A percentile compares a stretch with the other conserved stretches of the same genome.
These are phyloP conservation scores for Prietella phreatophila DNA, from an alignment of 2,113 vertebrate genomes.

Conservation along the genomic window DNA sequence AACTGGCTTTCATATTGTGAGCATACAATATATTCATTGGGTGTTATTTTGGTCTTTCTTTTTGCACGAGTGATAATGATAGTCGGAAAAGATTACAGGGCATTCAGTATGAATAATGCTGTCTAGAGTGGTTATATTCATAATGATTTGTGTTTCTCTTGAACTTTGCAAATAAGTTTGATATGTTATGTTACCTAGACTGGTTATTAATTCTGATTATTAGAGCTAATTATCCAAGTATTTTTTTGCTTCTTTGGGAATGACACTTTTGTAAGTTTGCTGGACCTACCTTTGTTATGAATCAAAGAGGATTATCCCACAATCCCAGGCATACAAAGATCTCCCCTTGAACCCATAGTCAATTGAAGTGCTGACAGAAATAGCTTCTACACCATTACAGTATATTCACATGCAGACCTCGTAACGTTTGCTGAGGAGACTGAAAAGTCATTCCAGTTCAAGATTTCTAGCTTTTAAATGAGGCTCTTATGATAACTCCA, in stretches of 20 bases:
- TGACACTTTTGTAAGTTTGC: neutral
- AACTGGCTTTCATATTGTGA: neutral
- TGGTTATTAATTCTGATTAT: neutral
- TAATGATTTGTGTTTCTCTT: neutral
- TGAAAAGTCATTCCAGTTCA: neutral
- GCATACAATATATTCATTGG: neutral
- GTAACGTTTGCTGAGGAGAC: neutral
- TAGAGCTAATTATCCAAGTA: neutral
- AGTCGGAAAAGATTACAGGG: neutral
- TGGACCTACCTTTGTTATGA: neutral
- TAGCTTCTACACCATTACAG: constrained; percentile 2
- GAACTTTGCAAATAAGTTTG: neutral
- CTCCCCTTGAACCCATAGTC: constrained; percentile 53
- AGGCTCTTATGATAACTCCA: neutral
- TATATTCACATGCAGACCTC: neutral
- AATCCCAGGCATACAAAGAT: constrained; percentile 50
- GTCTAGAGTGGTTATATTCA: neutral
- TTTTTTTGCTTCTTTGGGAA: constrained; percentile 3
- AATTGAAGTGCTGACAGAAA: constrained; percentile 49
- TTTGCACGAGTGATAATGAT: neutral
- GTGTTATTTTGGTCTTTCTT: neutral
- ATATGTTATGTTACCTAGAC: neutral
- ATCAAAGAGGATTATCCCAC: constrained; percentile 35
- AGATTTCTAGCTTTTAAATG: neutral
- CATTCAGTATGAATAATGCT: neutral